A percentile compares a stretch with the other conserved stretches of the same genome.
Conservation (phyloP, 1,140 invertebrate genomes). For the Ganaspis sp. region DNA sequence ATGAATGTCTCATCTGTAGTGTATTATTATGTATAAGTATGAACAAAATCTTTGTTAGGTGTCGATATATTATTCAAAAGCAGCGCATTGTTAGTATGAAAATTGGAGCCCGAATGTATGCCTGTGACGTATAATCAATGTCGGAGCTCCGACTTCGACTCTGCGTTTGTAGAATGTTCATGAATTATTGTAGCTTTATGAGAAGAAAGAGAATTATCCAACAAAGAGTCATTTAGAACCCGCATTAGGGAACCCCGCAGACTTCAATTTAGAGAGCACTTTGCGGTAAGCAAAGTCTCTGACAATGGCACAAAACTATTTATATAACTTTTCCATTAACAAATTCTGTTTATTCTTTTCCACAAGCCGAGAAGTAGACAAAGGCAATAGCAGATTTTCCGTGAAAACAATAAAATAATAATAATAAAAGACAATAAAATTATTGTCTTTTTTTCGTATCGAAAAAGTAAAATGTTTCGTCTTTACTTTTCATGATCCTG, state of each 20-base stretch:
- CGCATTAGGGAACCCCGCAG: slow-evolving; percentile 24
- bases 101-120: slow-evolving; percentile 11
- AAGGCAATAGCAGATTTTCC: too few species aligned
- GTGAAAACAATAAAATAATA: slow-evolving; percentile 6
- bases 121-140: slow-evolving; percentile 20
- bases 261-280: slow-evolving; percentile 31
- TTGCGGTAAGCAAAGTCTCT: slow-evolving; percentile 24
- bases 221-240: slow-evolving; percentile 30
- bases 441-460: too few species aligned
- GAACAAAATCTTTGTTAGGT: not conserved
- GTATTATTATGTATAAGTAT: too few species aligned
- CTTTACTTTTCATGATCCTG: too few species aligned
- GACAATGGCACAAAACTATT: slow-evolving; percentile 13
- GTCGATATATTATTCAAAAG: not conserved
- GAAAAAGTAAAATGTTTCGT: too few species aligned
- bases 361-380: not conserved
- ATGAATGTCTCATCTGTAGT: too few species aligned
- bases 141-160: not conserved
- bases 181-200: slow-evolving; percentile 30
- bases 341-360: not conserved
- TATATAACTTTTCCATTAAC: slow-evolving; percentile 23
- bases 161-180: slow-evolving; percentile 10
- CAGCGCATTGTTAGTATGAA: slow-evolving; percentile 9
- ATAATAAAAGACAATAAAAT: not conserved
- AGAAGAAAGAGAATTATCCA: slow-evolving; percentile 30